Percentiles rank a stretch among this genome's conserved stretches.
Conservation (phyloP, 2,888 invertebrate species). For the Drosophila anomalata region DNA sequence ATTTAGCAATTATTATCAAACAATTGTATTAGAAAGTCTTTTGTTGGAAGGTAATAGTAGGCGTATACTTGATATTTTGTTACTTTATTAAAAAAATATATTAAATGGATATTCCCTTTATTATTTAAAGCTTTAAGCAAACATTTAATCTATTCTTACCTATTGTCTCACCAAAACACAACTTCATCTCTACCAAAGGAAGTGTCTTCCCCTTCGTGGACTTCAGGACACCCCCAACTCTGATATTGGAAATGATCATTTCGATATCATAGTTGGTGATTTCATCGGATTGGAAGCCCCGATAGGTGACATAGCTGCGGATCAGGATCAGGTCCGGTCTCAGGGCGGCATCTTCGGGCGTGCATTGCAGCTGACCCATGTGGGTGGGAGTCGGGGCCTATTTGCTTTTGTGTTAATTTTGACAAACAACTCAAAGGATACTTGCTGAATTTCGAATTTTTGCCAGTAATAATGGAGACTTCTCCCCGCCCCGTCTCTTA, state of each 20-base stretch:
- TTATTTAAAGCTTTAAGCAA: too few species aligned
- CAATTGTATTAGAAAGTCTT: too few species aligned
- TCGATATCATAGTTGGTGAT: slow-evolving; percentile 29
- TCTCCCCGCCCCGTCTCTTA: neutral
- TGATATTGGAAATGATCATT: slow-evolving; percentile 38
- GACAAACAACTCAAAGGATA: slow-evolving; percentile 35
- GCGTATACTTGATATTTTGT: slow-evolving; percentile 24
- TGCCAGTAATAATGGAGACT: slow-evolving; percentile 13
- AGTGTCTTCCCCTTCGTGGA: slow-evolving; percentile 22
- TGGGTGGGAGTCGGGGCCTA: slow-evolving; percentile 1
- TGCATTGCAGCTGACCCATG: slow-evolving; percentile 50
- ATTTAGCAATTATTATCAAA: too few species aligned
- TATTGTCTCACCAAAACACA: slow-evolving; percentile 34
- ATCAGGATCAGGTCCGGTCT: slow-evolving; percentile 44
- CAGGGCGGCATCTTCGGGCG: slow-evolving; percentile 43
- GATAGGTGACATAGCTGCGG: slow-evolving; percentile 36
- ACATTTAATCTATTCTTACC: slow-evolving; percentile 43
- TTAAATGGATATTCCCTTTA: too few species aligned
- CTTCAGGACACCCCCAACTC: slow-evolving; percentile 37
- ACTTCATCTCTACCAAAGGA: slow-evolving; percentile 31
- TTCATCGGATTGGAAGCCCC: neutral
- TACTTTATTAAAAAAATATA: too few species aligned
- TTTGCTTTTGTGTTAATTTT: slow-evolving; percentile 43
- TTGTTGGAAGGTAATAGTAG: neutral
- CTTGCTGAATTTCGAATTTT: slow-evolving; percentile 25